These are phyloP conservation scores for Phataginus tetradactyla DNA, from an alignment of 2,797 vertebrate species.

Conservation along the genomic window DNA sequence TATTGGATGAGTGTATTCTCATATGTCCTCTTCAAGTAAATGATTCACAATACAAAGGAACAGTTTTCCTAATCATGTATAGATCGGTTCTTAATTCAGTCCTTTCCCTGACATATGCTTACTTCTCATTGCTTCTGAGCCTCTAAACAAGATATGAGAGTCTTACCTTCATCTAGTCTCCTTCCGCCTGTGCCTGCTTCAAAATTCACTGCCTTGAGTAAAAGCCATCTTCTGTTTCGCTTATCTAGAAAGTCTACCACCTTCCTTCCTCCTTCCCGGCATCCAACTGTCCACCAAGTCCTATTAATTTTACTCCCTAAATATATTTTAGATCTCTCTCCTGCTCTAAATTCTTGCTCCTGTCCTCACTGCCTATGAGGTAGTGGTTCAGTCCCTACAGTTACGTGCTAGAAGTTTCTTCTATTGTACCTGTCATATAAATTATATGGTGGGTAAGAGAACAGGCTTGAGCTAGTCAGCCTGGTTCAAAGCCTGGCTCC, in stretches of 20 bases:
- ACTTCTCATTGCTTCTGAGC: not conserved
- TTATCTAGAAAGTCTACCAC: not conserved
- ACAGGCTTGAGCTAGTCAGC: not conserved
- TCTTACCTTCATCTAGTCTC: not conserved
- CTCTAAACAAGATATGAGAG: conserved; percentile 1
- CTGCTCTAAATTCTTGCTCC: conserved; percentile 1
- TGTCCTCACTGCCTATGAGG: not conserved
- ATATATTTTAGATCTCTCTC: not conserved
- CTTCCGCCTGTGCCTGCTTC: not conserved
- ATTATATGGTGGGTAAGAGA: not conserved
- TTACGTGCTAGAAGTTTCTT: not conserved
- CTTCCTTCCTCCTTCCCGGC: not conserved
- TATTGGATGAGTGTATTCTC: not conserved
- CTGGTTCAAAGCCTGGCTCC: not conserved
- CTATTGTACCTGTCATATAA: not conserved
- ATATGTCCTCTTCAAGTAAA: not conserved
- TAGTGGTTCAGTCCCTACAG: not conserved
- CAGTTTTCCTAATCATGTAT: not conserved
- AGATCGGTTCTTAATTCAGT: not conserved
- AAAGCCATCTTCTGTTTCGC: not conserved
- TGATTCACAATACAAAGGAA: not conserved
- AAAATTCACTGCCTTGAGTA: conserved; percentile 18
- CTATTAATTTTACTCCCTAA: not conserved
- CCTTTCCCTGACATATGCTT: conserved; percentile 19
- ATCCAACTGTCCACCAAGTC: not conserved